Base-by-base conservation (phyloP, 2,888 invertebrate species). In the Heliconius aoede region DNA sequence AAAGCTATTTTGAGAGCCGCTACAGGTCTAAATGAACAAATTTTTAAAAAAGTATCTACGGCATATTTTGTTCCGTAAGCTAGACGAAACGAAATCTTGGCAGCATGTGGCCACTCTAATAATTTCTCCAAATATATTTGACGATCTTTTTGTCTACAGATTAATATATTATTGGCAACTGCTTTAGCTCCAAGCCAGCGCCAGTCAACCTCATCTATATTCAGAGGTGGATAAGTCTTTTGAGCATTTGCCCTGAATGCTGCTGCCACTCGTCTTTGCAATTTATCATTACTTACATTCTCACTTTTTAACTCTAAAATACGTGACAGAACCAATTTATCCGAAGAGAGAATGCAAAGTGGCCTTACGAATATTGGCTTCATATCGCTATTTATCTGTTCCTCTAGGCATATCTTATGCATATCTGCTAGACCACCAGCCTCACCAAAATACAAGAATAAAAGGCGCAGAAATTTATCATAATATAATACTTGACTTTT, bases 361-460 rank as follows among this genome's bases (percentile, higher is more conserved):
- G 83, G 76, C 55, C 83, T 80, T 4, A 83, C 83, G 1, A 84
- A 74, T 55, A 72, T 72, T 40, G 72, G 62, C 30, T 81, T 80
- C 4, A 76, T 77, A 8, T 76, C 75, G 11, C 15, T 4, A 13
- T 62, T 68, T 18, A 80, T 72, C 11, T 75, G 68, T 26, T 76
- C 73, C 51, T 81, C 77, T 72, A 86, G 67, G 8, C 76, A 51
- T 11, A 51, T 36, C 8, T 82, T 76, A 58, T 88, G 83, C 11
- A 80, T 77, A 3, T 81, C 81, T 4, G 86, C 85, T 5, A 92
- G 79, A 18, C 88, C 91, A 4, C 83, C 79, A 0, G 83, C 61
- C 80, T 89, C 91, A 21, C 81, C 81, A 78, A 91, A 92, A 78
- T 90, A 92, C 69, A 91, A 55, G 4, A 81, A 76, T 7, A 91